Evolutionary conservation across 2,888 invertebrate species (phyloP), one percentile per base, ranked within the genome.

Genomic region (Penaeus monodon): DNA sequence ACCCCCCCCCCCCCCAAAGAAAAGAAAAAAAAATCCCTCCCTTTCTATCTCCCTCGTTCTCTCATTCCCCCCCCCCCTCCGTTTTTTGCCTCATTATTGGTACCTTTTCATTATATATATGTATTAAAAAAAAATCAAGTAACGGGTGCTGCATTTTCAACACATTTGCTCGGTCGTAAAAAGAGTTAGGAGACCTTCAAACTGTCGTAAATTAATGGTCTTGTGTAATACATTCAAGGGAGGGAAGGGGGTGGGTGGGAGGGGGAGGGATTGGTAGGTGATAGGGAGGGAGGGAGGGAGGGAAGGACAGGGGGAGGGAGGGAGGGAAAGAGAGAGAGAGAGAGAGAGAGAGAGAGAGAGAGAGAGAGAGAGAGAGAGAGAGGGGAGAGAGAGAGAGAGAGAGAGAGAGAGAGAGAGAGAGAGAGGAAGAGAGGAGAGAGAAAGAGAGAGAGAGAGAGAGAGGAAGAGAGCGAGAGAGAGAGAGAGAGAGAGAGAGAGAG

Each of bases 121-220:
- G 63, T 63, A 73, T 73, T 17, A 49, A 63, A 27, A 68, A 24
- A 70, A 49, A n/a, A 24, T n/a, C 81, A 73, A 29, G 49, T 57
- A 38, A 24, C 73, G 33, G 27, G 66, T 44, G 66, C 66, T 77
- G 84, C 84, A 84, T 84, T 77, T 77, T 66, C 77, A 68, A 84
- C 84, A 84, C 84, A 84, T 84, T 77, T 49, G 68, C 17, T 22
- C 24, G 64, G 22, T 84, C 84, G 78, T 84, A 84, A 84, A 84
- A 49, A 44, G 66, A 22, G 17, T 64, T 24, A 68, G 66, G 66
- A 57, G 77, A 68, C 57, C 57, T 63, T 49, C 66, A 84, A 84
- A 84, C 57, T 38, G 76, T 66, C 38, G 76, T n/a, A 84, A 84
- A 84, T 84, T 78, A 68, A 63, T 77, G 84, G 84, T 78, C 64